These are phyloP conservation scores for Gambusia holbrooki DNA, from an alignment of 2,113 vertebrate genomes.

Conservation along the genomic window DNA sequence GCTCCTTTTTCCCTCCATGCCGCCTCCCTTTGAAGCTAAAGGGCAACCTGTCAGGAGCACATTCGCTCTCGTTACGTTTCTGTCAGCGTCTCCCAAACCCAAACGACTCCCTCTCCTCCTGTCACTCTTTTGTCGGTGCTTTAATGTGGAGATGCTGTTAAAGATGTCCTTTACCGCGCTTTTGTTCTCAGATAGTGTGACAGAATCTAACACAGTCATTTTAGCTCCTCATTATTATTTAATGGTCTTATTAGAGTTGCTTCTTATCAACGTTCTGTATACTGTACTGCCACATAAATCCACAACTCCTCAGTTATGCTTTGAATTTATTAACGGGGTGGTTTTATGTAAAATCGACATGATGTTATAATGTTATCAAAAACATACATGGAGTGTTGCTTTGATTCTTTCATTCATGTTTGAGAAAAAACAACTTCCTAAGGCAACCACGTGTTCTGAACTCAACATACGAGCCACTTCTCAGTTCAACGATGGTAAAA, in stretches of 20 bases:
- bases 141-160: slow-evolving; percentile 35
- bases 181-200: not conserved
- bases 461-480: too few relatives aligned
- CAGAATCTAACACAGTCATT: not conserved
- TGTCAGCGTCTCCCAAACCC: slow-evolving; percentile 32
- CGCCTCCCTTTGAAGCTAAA: slow-evolving; percentile 47
- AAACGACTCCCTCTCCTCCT: slow-evolving; percentile 17
- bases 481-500: too few relatives aligned
- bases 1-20: not conserved
- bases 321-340: not conserved
- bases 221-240: not conserved
- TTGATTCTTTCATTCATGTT: too few relatives aligned
- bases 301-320: not conserved
- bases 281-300: not conserved
- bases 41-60: slow-evolving; percentile 22
- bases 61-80: slow-evolving; percentile 33
- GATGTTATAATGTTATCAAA: too few relatives aligned
- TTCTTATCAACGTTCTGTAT: not conserved
- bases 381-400: too few relatives aligned
- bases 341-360: too few relatives aligned
- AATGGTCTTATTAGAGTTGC: not conserved
- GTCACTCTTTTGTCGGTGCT: slow-evolving; percentile 21
- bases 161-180: slow-evolving; percentile 31
- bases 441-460: too few relatives aligned
- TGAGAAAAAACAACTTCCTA: too few relatives aligned